Conservation (phyloP, 2,888 invertebrate species). For the Boloria selene region DNA sequence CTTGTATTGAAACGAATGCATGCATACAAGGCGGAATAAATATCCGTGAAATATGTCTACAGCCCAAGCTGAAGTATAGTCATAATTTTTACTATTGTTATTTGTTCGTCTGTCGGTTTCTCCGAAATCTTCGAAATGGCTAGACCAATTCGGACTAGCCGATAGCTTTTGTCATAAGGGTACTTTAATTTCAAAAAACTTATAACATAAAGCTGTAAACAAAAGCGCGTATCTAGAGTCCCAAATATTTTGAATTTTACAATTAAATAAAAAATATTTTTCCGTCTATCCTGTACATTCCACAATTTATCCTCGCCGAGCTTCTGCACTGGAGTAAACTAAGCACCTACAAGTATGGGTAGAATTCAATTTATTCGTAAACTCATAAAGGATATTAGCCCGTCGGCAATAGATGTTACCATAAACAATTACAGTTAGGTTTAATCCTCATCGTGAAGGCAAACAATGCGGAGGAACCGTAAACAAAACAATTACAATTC, state of each 20-base stretch:
- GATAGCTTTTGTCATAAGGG: too few species aligned
- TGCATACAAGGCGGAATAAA: too few species aligned
- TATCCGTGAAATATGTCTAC: too few species aligned
- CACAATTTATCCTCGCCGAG: neutral
- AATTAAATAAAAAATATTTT: neutral
- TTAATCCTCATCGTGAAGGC: constrained; percentile 57
- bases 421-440: constrained; percentile 62
- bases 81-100: too few species aligned
- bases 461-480: constrained; percentile 59
- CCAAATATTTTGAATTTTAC: neutral
- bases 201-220: too few species aligned
- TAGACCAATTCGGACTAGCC: too few species aligned
- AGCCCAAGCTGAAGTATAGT: too few species aligned
- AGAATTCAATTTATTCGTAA: constrained; percentile 37
- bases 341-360: constrained; percentile 11
- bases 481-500: constrained; percentile 69
- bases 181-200: too few species aligned
- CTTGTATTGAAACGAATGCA: too few species aligned
- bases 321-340: constrained; percentile 9
- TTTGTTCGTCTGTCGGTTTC: too few species aligned
- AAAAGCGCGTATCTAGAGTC: too few species aligned
- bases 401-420: constrained; percentile 50
- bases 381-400: constrained; percentile 45
- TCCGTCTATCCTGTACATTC: neutral
- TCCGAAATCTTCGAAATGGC: too few species aligned